Conservation (phyloP, 2,113 vertebrate species). For the Mormyrus lacerda region DNA sequence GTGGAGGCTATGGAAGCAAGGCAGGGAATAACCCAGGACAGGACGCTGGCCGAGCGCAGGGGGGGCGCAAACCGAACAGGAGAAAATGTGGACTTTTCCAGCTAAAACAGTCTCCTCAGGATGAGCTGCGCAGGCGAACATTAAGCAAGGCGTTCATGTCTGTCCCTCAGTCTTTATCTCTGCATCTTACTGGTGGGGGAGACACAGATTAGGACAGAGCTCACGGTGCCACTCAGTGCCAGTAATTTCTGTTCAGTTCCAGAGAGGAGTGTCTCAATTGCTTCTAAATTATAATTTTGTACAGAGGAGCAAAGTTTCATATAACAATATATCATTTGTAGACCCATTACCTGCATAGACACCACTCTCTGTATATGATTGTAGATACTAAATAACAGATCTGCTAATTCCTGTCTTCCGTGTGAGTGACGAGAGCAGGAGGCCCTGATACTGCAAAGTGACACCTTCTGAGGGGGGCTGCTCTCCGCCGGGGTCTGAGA, state of each 20-base stretch:
- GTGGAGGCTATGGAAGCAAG: too few species aligned
- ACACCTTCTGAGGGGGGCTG: not conserved
- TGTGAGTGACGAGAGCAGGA: not conserved
- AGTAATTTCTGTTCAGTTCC: not conserved
- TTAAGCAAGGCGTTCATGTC: not conserved
- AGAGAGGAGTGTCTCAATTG: not conserved
- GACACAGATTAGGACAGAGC: not conserved
- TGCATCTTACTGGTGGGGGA: not conserved
- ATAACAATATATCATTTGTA: not conserved
- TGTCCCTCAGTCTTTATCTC: not conserved
- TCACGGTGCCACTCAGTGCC: not conserved
- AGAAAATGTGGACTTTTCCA: not conserved
- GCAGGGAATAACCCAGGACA: too few species aligned
- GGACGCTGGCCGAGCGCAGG: too few species aligned
- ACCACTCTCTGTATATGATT: not conserved
- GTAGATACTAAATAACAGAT: not conserved
- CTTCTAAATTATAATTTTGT: not conserved
- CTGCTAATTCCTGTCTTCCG: not conserved
- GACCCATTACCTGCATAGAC: not conserved
- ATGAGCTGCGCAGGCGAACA: not conserved
- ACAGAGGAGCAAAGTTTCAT: not conserved
- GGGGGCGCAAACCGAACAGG: not conserved
- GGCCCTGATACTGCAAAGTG: not conserved
- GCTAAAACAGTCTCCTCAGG: not conserved
- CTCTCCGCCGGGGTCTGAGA: not conserved